Percentiles rank a stretch among this genome's conserved stretches.
Evolutionary conservation across 2,888 invertebrate species (phyloP).

Genomic region (Coelopa pilipes): DNA sequence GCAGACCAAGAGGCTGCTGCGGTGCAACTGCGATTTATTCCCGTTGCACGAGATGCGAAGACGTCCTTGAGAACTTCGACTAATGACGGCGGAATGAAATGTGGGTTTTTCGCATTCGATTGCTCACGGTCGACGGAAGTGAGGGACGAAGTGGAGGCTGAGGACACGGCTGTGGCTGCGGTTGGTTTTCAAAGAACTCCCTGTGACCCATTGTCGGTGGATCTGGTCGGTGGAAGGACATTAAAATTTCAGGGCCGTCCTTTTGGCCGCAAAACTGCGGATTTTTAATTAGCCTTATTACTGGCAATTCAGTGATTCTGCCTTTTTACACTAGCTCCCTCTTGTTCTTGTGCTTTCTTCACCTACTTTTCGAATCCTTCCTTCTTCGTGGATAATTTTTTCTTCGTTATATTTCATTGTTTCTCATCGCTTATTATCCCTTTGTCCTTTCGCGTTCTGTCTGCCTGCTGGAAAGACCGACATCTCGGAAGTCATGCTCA

Average conservation of each 20-base stretch:
- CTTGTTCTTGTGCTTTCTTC: neutral
- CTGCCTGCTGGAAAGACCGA: too few relatives aligned
- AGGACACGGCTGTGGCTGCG: neutral
- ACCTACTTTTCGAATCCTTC: conserved; percentile 3
- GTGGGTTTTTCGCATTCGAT: neutral
- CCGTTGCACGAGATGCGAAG: neutral
- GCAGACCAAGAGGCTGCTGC: neutral
- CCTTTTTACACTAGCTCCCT: neutral
- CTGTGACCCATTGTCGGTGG: neutral
- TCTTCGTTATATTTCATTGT: neutral
- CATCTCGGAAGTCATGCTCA: neutral
- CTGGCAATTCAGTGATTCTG: too few relatives aligned
- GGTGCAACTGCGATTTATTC: conserved; percentile 1
- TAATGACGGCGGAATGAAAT: neutral
- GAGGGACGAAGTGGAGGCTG: neutral
- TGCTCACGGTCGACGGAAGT: neutral
- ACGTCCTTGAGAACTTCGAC: neutral
- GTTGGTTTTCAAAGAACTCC: neutral
- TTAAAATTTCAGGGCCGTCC: neutral
- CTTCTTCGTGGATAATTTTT: neutral
- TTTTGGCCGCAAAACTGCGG: neutral
- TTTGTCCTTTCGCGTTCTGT: too few relatives aligned
- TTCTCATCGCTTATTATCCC: neutral
- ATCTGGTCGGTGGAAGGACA: neutral
- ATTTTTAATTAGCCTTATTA: neutral